These are phyloP conservation scores for Netelia inedita DNA, from an alignment of 2,888 invertebrate genomes.

Conservation along the genomic window DNA sequence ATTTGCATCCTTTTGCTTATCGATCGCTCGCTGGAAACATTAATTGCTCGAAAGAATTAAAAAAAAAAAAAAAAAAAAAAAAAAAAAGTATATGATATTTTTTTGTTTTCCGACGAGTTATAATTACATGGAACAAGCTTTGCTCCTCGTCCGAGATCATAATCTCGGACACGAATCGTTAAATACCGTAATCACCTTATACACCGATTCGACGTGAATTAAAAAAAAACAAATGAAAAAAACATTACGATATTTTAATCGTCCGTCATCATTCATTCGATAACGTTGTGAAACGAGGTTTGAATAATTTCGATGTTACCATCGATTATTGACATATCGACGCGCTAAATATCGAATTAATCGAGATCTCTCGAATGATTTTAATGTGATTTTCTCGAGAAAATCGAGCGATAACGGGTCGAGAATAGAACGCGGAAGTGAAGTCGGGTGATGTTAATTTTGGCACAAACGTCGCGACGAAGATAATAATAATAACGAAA, in stretches of 20 bases:
- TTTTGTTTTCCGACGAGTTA: neutral
- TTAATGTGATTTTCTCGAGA: too few species aligned
- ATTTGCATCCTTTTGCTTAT: conserved; percentile 12
- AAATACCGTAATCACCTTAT: conserved; percentile 46
- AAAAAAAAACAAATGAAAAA: neutral
- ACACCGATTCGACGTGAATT: conserved; percentile 7
- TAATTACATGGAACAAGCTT: conserved; percentile 36
- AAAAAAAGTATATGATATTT: neutral
- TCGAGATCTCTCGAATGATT: too few species aligned
- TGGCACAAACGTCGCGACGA: too few species aligned
- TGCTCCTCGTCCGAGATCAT: conserved; percentile 33
- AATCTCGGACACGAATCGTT: conserved; percentile 42
- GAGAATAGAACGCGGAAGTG: too few species aligned
- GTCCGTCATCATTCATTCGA: conserved; percentile 31
- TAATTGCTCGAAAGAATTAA: conserved; percentile 5
- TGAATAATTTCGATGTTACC: conserved; percentile 19
- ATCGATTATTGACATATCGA: conserved; percentile 32
- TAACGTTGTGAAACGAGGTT: conserved; percentile 6
- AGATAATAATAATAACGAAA: too few species aligned
- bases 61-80: neutral
- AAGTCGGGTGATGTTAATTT: too few species aligned
- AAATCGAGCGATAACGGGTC: too few species aligned
- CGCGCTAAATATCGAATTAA: conserved; percentile 17
- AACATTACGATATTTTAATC: conserved; percentile 20
- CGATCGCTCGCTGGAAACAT: conserved; percentile 1